A percentile compares a stretch with the other conserved stretches of the same genome.
phyloP scores from a whole-genome alignment of 2,888 invertebrate species.

The Nipponacmea schrenckii region DNA sequence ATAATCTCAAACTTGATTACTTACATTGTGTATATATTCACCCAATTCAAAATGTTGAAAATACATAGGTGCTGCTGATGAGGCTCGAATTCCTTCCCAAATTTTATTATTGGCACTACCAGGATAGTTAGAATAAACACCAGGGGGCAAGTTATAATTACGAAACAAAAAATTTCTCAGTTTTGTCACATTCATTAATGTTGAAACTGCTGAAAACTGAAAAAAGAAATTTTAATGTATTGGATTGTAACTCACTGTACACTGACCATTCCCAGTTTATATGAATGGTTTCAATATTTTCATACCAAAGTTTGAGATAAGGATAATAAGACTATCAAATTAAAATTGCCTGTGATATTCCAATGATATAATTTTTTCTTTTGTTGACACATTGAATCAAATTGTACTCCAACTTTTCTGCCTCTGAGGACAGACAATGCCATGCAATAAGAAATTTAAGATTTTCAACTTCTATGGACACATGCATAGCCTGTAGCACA shows the following conservation, averaged over 20 bases:
- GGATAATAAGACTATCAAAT: no score
- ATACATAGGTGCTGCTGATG: constrained; percentile 91
- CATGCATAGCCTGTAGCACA: no score
- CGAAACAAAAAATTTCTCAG: constrained; percentile 75
- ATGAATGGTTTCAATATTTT: no score
- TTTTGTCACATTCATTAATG: constrained; percentile 53
- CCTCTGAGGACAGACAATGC: no score
- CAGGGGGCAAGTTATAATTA: constrained; percentile 79
- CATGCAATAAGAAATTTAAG: no score
- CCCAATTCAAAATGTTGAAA: constrained; percentile 75
- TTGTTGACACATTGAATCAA: no score
- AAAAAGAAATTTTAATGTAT: constrained; percentile 15
- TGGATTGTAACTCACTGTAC: background rate
- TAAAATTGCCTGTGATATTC: no score
- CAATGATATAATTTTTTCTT: no score
- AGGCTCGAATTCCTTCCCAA: constrained; percentile 89
- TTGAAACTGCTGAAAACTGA: constrained; percentile 56
- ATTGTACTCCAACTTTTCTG: no score
- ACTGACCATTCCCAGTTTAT: background rate
- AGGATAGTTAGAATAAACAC: constrained; percentile 70
- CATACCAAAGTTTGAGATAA: no score
- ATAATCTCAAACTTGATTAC: constrained; percentile 8
- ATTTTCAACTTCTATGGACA: no score
- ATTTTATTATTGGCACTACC: constrained; percentile 78
- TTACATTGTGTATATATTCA: constrained; percentile 60